phyloP scores from a whole-genome alignment of 1,140 invertebrate species.

The Drosophila quadrilineata region DNA sequence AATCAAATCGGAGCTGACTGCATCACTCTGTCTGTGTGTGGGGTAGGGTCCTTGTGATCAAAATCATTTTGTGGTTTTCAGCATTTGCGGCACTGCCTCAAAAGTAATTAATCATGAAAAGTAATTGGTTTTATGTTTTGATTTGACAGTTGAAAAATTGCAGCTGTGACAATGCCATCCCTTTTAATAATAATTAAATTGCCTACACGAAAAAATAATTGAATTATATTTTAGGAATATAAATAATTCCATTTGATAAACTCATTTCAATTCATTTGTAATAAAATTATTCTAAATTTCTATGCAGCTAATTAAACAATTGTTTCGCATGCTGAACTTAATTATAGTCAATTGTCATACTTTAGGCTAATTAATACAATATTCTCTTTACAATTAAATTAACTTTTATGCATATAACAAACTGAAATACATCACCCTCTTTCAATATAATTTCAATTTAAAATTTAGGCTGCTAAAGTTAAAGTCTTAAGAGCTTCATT shows the following conservation, averaged over 20 bases:
- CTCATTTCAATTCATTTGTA: constrained; percentile 19
- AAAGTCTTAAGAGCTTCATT: too few species aligned
- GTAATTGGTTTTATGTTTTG: constrained; percentile 77
- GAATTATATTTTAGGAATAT: constrained; percentile 56
- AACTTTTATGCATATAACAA: too few species aligned
- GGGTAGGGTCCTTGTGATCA: constrained; percentile 68
- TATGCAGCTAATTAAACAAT: neutral
- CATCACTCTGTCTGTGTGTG: constrained; percentile 12
- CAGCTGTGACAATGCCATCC: constrained; percentile 66
- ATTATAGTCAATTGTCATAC: too few species aligned
- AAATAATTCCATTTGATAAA: constrained; percentile 38
- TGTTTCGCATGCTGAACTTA: too few species aligned
- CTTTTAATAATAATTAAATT: constrained; percentile 13
- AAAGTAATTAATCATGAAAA: constrained; percentile 72
- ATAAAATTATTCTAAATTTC: neutral
- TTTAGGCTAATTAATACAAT: too few species aligned
- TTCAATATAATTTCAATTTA: constrained; percentile 43
- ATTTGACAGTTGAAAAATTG: constrained; percentile 78
- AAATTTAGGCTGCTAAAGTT: constrained; percentile 10
- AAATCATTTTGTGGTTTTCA: constrained; percentile 73
- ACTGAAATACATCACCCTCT: too few species aligned
- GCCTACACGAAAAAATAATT: constrained; percentile 7
- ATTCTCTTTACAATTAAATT: neutral
- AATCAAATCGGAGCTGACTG: constrained; percentile 51
- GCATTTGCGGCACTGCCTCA: constrained; percentile 35